These are phyloP conservation scores for Dicrurus megarhynchus DNA, from an alignment of 2,113 vertebrate species.

Conservation along the genomic window DNA sequence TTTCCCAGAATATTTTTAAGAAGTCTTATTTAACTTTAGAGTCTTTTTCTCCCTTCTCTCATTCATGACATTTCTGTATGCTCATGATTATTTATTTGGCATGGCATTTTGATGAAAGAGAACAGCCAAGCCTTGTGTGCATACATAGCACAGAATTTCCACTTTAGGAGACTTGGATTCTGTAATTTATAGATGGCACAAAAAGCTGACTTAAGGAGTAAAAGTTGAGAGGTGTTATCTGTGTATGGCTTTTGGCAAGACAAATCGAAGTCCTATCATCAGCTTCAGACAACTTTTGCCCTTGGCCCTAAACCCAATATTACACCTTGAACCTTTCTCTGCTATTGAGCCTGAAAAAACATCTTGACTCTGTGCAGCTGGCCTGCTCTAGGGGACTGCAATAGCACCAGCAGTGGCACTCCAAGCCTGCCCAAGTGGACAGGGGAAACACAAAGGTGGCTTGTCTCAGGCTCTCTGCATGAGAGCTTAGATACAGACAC, in stretches of 20 bases:
- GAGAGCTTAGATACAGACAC: neutral
- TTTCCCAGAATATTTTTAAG: neutral
- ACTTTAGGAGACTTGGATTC: neutral
- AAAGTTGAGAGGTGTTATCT: neutral
- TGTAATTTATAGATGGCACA: neutral
- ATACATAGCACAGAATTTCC: neutral
- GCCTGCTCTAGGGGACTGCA: neutral
- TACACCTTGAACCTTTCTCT: neutral
- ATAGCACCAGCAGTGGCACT: neutral
- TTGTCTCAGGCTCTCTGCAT: neutral
- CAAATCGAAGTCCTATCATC: neutral
- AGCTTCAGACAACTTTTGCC: neutral
- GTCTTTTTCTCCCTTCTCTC: neutral
- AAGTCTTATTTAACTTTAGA: neutral
- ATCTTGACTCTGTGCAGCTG: neutral
- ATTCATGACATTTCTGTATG: neutral
- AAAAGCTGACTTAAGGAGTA: neutral
- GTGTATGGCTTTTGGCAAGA: neutral
- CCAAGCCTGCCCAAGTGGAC: neutral
- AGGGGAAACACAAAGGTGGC: neutral
- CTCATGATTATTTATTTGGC: neutral
- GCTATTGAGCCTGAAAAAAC: neutral
- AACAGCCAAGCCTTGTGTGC: neutral
- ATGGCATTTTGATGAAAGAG: neutral
- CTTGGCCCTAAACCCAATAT: fast-evolving